Evolutionary conservation across 1,140 invertebrate species (phyloP).

Genomic region (Listronotus oregonensis): DNA sequence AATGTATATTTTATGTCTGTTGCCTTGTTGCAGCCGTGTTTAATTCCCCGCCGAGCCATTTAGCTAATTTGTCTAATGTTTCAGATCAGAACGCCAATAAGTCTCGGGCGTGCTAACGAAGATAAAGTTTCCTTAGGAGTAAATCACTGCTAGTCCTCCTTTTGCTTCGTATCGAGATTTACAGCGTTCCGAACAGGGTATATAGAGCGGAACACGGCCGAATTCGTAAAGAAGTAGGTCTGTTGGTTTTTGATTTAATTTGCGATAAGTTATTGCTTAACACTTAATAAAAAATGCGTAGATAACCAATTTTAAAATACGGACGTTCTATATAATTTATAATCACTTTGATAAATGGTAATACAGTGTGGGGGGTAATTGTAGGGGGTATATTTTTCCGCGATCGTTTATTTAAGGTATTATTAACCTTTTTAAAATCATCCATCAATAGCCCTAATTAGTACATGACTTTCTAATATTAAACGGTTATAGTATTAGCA

Average conservation of each 20-base stretch:
- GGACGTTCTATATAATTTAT: no score
- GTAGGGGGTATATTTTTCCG: no score
- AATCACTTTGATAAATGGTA: no score
- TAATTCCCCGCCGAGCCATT: constrained; percentile 48
- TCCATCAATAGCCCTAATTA: no score
- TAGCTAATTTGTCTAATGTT: constrained; percentile 48
- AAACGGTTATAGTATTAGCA: no score
- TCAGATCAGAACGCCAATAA: constrained; percentile 41
- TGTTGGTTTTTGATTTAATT: constrained; percentile 35
- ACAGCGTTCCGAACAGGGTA: constrained; percentile 28
- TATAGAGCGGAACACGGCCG: constrained; percentile 28
- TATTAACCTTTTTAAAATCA: no score
- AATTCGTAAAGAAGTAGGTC: constrained; percentile 16
- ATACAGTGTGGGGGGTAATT: no score
- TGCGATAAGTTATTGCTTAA: not conserved
- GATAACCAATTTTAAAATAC: no score
- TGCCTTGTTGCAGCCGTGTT: constrained; percentile 40
- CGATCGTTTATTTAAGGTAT: no score
- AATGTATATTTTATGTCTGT: constrained; percentile 33
- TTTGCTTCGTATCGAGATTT: constrained; percentile 37
- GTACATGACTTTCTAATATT: no score
- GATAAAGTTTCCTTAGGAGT: constrained; percentile 40
- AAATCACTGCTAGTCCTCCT: constrained; percentile 31
- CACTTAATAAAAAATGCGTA: no score
- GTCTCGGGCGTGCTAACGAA: constrained; percentile 42